phyloP scores from a whole-genome alignment of 2,888 invertebrate genomes.

The Creontiades dilutus region DNA sequence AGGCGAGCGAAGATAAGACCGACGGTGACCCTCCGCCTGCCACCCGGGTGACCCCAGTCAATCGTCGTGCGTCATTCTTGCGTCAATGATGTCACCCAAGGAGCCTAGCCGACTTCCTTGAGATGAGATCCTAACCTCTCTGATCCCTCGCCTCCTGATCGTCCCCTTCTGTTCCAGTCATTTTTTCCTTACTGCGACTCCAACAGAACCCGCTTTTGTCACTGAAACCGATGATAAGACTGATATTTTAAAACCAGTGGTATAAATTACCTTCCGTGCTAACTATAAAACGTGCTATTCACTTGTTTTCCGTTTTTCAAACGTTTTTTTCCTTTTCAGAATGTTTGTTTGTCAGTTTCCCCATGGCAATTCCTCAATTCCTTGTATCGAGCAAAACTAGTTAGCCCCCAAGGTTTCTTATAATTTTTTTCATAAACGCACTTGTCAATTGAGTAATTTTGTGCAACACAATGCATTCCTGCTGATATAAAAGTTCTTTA shows the following conservation, averaged over 20 bases:
- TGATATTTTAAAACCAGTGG: constrained; percentile 7
- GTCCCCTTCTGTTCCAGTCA: not conserved
- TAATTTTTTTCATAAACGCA: no score
- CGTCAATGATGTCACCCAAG: constrained; percentile 64
- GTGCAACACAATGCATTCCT: no score
- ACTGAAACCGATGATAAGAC: not conserved
- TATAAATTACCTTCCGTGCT: not conserved
- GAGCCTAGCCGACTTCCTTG: constrained; percentile 41
- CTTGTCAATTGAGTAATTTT: no score
- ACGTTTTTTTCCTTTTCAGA: no score
- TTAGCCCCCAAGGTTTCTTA: no score
- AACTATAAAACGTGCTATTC: no score
- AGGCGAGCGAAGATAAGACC: constrained; percentile 10
- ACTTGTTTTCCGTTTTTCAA: no score
- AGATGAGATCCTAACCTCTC: constrained; percentile 5
- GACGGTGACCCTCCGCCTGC: not conserved
- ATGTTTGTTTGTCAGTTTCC: no score
- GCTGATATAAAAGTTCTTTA: no score
- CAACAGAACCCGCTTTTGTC: not conserved
- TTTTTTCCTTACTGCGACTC: not conserved
- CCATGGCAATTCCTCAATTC: no score
- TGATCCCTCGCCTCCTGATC: constrained; percentile 11
- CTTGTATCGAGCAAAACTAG: no score
- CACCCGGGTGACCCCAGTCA: constrained; percentile 44
- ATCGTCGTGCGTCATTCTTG: constrained; percentile 63